Base-by-base conservation (phyloP, 1,140 invertebrate genomes). In the Lasioglossum albipes region DNA sequence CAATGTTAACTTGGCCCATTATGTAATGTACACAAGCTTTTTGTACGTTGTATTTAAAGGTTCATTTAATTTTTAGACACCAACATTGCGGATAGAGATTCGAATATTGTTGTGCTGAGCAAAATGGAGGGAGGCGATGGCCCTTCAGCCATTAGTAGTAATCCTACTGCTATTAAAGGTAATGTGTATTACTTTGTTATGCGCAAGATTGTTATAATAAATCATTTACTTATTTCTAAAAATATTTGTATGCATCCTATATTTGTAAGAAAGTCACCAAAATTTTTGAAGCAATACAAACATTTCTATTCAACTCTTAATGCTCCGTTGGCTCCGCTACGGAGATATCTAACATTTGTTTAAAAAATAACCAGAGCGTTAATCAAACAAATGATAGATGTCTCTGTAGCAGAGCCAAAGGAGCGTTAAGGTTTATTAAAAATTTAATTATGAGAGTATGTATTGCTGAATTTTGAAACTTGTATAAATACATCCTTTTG, bases 151-250 rank as follows among this genome's bases (percentile, higher is more conserved):
- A 94, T 96, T 79, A 94, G 94, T 82, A 96, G 95, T 91, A 95
- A 96, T 93, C 94, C 95, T 61, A 93, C 93, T 82, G 93, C 94
- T 67, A 94, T 96, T 72, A 95, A 95, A 95, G 95, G 95, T 96
- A 93, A 73, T 66, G 12, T 68, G 59, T 77, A 52, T 62, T 36
- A 31, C 9, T 75, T 59, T 1, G n/a, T 22, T 22, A 9, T 52
- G 10, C 45, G 3, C 0, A 5, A n/a, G 13, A 45, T 70, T 68
- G 0, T 3, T 16, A 5, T 7, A 42, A 49, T 5, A 31, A 45
- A 41, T 4, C 0, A 36, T 41, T 13, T 13, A 3, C 4, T 0
- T 18, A 45, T 59, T 2, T 54, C 27, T 41, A 65, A 20, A 18
- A 10, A 42, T 41, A 54, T 45, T 52, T 27, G 4, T 27, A 7